phyloP scores from a whole-genome alignment of 1,140 invertebrate genomes.

The Scaptomyza hsui region DNA sequence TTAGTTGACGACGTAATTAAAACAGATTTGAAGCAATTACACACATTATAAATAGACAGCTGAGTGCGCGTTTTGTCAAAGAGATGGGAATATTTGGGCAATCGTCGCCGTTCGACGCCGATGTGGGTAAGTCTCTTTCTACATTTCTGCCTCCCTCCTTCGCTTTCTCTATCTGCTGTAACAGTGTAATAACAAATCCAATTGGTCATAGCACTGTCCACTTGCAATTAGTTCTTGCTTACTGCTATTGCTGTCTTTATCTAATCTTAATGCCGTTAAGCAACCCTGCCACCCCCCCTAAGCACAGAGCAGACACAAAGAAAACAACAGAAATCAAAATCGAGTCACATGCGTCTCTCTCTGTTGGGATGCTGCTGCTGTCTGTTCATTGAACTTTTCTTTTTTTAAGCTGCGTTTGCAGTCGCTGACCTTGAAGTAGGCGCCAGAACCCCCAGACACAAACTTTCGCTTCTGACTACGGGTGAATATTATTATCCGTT shows the following conservation, averaged over 20 bases:
- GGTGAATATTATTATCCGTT: background rate
- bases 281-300: background rate
- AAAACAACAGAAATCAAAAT: slow-evolving; percentile 17
- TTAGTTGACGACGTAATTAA: slow-evolving; percentile 23
- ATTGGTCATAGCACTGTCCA: slow-evolving; percentile 5
- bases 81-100: slow-evolving; percentile 88
- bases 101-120: slow-evolving; percentile 89
- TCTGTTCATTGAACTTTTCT: slow-evolving; percentile 70
- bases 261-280: slow-evolving; percentile 12
- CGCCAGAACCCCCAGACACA: background rate
- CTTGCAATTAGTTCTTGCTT: background rate
- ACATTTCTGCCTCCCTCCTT: background rate
- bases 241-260: slow-evolving; percentile 3
- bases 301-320: slow-evolving; percentile 28
- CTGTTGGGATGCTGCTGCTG: slow-evolving; percentile 47
- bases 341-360: slow-evolving; percentile 57
- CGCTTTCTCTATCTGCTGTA: background rate
- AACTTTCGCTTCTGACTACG: background rate
- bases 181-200: slow-evolving; percentile 15
- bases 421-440: slow-evolving; percentile 70
- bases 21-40: slow-evolving; percentile 23
- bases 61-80: slow-evolving; percentile 40
- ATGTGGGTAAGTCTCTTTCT: slow-evolving; percentile 87
- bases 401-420: slow-evolving; percentile 42
- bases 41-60: slow-evolving; percentile 50